Base-by-base conservation (phyloP, 2,888 invertebrate genomes). In the Drosophila fungiperda region DNA sequence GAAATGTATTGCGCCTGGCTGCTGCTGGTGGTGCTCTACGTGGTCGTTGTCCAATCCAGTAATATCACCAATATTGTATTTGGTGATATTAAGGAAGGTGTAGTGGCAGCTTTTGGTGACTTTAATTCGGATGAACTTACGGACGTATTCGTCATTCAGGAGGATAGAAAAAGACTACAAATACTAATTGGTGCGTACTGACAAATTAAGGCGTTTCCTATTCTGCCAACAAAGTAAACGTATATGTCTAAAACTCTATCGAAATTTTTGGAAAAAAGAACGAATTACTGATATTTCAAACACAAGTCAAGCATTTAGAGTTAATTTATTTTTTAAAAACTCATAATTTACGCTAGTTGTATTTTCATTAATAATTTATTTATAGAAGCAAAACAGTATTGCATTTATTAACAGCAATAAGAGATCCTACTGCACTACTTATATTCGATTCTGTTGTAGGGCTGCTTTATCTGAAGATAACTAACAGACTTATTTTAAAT, bases 81-180 rank as follows among this genome's bases (percentile, higher is more conserved):
- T 93, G 96, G 96, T 1, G 94, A 94, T 54, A 93, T 95, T 60
- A 94, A 95, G 32, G 95, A 96, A 91, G 97, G 96, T 32, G 94
- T 97, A 88, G 96, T 98, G 59, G 97, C 98, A 68, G 99, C 99
- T 0, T 99, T 98, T 94, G 99, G 98, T 4, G 99, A 99, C 93
- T 98, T 98, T 90, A 97, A 99, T 94, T 97, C 98, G 0, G 99
- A 99, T 92, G 98, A 98, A 93, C 93, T 98, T 61, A 98, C 98
- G 0, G 99, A 99, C 93, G 95, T 98, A 29, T 98, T 99, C 93
- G 95, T 98, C 60, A 94, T 98, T 23, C 93, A 94, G 48, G 94
- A 95, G 76, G 94, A 96, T 82, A 94, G 94, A 53, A 95, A 94
- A 61, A 95, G 94, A 1, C 92, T 98, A 7, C 95, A 96, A 92